Evolutionary conservation across 2,113 vertebrate genomes (phyloP).

Genomic region (Aspiorhynchus laticeps): DNA sequence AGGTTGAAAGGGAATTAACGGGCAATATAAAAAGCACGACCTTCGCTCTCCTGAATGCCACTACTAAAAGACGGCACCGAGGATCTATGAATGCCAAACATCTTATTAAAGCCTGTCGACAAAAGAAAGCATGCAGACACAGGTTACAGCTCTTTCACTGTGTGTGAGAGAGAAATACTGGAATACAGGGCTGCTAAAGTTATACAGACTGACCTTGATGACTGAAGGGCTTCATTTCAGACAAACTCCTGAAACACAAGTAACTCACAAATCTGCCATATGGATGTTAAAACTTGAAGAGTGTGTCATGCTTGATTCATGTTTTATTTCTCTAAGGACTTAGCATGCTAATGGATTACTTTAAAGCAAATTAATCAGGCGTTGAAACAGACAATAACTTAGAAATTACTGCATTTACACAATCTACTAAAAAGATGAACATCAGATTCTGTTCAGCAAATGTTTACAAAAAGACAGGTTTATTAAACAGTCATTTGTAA

Average conservation of each 20-base stretch:
- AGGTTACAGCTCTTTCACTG: conserved; percentile 4
- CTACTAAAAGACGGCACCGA: neutral
- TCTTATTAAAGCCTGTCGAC: conserved; percentile 52
- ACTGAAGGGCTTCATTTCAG: neutral
- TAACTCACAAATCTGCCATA: neutral
- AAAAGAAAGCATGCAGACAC: conserved; percentile 29
- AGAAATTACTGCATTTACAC: no score
- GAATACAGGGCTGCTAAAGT: neutral
- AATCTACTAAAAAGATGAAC: neutral
- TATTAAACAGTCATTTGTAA: neutral
- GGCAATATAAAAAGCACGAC: conserved; percentile 49
- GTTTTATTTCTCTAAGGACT: neutral
- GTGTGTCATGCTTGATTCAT: neutral
- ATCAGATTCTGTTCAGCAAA: neutral
- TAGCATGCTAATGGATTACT: neutral
- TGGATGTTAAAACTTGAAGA: neutral
- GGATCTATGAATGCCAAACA: conserved; percentile 49
- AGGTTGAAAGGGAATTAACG: conserved; percentile 37
- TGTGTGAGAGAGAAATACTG: no score
- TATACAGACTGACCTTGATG: neutral
- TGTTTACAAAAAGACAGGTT: no score
- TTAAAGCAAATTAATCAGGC: neutral
- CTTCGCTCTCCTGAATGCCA: conserved; percentile 41
- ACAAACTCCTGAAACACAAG: neutral
- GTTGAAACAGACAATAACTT: neutral